phyloP scores from a whole-genome alignment of 2,113 vertebrate species.

The Hylia prasina region DNA sequence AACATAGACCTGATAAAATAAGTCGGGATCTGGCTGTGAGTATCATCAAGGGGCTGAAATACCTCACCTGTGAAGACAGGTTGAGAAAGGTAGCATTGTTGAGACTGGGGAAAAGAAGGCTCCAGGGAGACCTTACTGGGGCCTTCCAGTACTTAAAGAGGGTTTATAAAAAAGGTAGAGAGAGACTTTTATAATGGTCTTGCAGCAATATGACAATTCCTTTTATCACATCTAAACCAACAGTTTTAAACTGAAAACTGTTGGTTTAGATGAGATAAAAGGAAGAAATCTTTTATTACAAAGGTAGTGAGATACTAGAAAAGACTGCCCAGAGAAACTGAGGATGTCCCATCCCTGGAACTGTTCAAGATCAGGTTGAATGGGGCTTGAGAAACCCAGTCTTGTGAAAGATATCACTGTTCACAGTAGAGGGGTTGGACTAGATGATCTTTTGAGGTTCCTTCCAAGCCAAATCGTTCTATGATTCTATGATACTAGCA shows the following conservation, averaged over 20 bases:
- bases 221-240: too few relatives aligned
- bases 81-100: background rate
- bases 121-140: background rate
- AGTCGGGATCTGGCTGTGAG: background rate
- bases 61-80: background rate
- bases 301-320: background rate
- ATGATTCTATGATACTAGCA: background rate
- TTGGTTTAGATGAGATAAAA: background rate
- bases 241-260: background rate
- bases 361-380: background rate
- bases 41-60: accelerated
- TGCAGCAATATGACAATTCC: background rate
- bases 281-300: background rate
- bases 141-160: background rate
- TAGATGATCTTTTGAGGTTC: background rate
- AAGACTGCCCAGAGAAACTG: background rate
- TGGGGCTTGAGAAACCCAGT: accelerated
- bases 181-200: background rate
- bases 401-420: background rate
- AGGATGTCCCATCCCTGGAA: background rate
- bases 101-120: background rate
- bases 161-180: background rate
- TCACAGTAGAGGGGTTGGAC: background rate
- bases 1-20: background rate
- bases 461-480: background rate